Conservation (phyloP, 2,888 invertebrate species). For the Melieria crassipennis region DNA sequence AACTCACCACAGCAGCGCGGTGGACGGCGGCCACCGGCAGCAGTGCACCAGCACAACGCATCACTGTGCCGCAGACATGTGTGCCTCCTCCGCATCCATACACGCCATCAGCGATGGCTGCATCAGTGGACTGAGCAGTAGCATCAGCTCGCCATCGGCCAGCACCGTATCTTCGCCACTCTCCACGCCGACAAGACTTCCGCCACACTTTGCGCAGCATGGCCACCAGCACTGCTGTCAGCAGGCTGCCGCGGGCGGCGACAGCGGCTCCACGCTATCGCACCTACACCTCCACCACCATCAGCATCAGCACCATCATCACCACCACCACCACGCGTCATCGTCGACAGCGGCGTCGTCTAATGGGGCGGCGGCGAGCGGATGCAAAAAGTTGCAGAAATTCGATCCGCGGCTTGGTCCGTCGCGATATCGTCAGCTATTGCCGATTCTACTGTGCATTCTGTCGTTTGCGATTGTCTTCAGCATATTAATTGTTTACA, state of each 20-base stretch:
- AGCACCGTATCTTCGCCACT: slow-evolving; percentile 60
- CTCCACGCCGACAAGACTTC: slow-evolving; percentile 60
- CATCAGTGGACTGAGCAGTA: slow-evolving; percentile 59
- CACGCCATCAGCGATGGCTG: slow-evolving; percentile 45
- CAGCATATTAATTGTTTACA: slow-evolving; percentile 80
- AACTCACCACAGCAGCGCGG: slow-evolving; percentile 28
- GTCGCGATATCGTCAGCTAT: slow-evolving; percentile 67
- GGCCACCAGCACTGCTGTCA: slow-evolving; percentile 55
- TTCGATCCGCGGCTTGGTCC: slow-evolving; percentile 62
- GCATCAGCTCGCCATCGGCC: slow-evolving; percentile 58
- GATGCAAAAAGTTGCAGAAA: slow-evolving; percentile 63
- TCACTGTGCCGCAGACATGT: slow-evolving; percentile 26
- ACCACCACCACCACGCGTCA: slow-evolving; percentile 41
- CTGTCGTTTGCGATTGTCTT: slow-evolving; percentile 83
- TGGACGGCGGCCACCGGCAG: slow-evolving; percentile 9
- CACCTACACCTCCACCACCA: slow-evolving; percentile 46
- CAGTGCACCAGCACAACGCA: slow-evolving; percentile 35
- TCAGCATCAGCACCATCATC: slow-evolving; percentile 42
- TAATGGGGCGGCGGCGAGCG: slow-evolving; percentile 36
- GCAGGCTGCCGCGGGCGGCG: slow-evolving; percentile 47
- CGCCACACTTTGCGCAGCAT: slow-evolving; percentile 44
- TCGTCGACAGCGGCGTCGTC: slow-evolving; percentile 36
- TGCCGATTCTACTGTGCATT: slow-evolving; percentile 78
- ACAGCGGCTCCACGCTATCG: slow-evolving; percentile 43
- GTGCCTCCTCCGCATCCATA: slow-evolving; percentile 22